Evolutionary conservation across 2,888 invertebrate species (phyloP).

Genomic region (Melanostoma mellinum): DNA sequence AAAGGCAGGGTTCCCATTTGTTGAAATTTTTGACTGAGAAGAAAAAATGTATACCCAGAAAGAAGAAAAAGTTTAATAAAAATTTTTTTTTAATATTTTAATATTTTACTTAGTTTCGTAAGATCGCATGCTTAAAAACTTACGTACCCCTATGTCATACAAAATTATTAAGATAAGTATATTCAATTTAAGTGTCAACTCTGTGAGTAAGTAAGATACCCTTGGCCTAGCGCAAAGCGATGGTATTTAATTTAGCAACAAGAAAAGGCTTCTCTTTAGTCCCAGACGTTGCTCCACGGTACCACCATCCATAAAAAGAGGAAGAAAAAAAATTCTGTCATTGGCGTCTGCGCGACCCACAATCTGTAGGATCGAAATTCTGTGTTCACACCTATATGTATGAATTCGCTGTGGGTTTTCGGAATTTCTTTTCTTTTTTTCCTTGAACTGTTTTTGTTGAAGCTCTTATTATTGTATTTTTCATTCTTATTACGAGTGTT

Average conservation of each 20-base stretch:
- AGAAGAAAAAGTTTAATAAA: too few species aligned
- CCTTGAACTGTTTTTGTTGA: conserved; percentile 11
- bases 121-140: too few species aligned
- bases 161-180: too few species aligned
- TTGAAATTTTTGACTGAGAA: background rate
- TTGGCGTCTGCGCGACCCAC: conserved; percentile 72
- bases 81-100: too few species aligned
- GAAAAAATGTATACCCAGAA: background rate
- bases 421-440: conserved; percentile 23
- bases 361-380: conserved; percentile 59
- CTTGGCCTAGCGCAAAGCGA: conserved; percentile 64
- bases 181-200: too few species aligned
- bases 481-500: conserved; percentile 42
- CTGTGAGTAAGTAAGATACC: conserved; percentile 9
- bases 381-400: conserved; percentile 66
- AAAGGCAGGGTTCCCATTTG: conserved; percentile 15
- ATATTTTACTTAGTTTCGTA: too few species aligned
- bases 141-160: too few species aligned
- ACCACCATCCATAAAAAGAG: conserved; percentile 39
- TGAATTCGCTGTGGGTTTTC: conserved; percentile 68
- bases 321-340: conserved; percentile 31
- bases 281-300: conserved; percentile 46
- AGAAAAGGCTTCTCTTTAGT: conserved; percentile 44
- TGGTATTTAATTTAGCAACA: conserved; percentile 68
- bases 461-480: conserved; percentile 49